phyloP scores from a whole-genome alignment of 35 echinoderm and acorn worm genomes.

The Chiridota heheva region DNA sequence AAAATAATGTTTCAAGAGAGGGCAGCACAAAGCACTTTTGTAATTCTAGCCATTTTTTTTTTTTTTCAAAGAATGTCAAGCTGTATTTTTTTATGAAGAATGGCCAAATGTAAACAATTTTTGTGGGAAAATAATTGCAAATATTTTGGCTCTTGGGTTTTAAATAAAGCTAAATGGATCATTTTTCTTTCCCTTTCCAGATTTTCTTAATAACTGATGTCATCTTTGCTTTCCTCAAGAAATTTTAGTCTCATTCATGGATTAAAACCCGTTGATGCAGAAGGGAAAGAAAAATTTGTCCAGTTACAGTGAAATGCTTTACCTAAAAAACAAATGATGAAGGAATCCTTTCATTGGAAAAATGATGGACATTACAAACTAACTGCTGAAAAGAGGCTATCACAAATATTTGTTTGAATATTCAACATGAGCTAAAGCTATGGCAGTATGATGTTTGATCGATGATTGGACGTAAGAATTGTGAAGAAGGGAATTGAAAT shows the following conservation, averaged over 20 bases:
- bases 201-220: conserved; percentile 79
- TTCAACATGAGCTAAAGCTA: too few relatives aligned
- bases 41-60: too few relatives aligned
- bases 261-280: conserved; percentile 47
- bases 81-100: background rate
- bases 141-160: background rate
- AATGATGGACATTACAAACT: too few relatives aligned
- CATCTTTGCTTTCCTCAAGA: conserved; percentile 71
- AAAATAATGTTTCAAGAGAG: too few relatives aligned
- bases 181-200: conserved; percentile 26
- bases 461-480: too few relatives aligned
- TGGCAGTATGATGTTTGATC: too few relatives aligned
- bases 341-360: too few relatives aligned
- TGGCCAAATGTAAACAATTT: background rate
- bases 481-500: too few relatives aligned
- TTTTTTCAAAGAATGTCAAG: background rate
- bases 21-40: too few relatives aligned
- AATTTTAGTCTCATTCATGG: conserved; percentile 65
- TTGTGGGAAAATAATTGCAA: background rate
- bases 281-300: conserved; percentile 56
- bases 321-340: too few relatives aligned
- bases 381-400: too few relatives aligned
- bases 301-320: conserved; percentile 71
- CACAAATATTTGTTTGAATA: too few relatives aligned
- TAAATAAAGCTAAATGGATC: background rate